Conservation (phyloP, 2,888 invertebrate species). For the Calliopum simillimum region DNA sequence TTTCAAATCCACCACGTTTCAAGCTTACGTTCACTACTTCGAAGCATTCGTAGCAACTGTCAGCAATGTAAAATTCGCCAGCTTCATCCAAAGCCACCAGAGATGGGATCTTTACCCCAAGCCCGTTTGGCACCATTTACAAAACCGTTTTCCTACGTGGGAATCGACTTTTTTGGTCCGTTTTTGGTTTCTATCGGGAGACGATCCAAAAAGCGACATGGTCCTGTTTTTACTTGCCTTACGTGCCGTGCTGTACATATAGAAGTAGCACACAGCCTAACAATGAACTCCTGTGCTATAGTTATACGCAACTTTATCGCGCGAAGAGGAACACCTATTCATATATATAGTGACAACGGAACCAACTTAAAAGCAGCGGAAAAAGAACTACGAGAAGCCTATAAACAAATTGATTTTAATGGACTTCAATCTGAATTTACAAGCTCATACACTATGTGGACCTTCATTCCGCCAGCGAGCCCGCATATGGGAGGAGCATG, state of each 20-base stretch:
- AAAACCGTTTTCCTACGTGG: slow-evolving; percentile 35
- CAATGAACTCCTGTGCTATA: too few species aligned
- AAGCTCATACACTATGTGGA: slow-evolving; percentile 8
- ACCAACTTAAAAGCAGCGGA: slow-evolving; percentile 30
- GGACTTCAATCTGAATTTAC: slow-evolving; percentile 17
- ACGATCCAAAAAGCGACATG: slow-evolving; percentile 32
- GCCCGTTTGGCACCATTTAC: slow-evolving; percentile 40
- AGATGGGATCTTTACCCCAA: slow-evolving; percentile 41
- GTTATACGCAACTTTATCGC: slow-evolving; percentile 33
- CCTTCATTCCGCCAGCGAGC: slow-evolving; percentile 32
- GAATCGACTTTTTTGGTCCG: slow-evolving; percentile 41
- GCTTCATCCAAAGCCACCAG: slow-evolving; percentile 35
- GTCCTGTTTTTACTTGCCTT: slow-evolving; percentile 39
- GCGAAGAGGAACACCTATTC: slow-evolving; percentile 16
- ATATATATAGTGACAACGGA: slow-evolving; percentile 33
- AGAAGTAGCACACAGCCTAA: slow-evolving; percentile 26
- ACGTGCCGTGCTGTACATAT: slow-evolving; percentile 32
- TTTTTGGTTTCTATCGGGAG: slow-evolving; percentile 36
- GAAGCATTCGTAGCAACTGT: slow-evolving; percentile 41
- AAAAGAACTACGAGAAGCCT: slow-evolving; percentile 25
- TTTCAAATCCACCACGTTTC: slow-evolving; percentile 30
- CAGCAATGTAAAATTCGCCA: slow-evolving; percentile 27
- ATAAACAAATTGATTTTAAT: slow-evolving; percentile 7
- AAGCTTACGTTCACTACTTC: slow-evolving; percentile 36
- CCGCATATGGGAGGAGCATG: slow-evolving; percentile 34